These are phyloP conservation scores for Forbesichthys agassizii DNA, from an alignment of 2,113 vertebrate genomes.

Conservation along the genomic window DNA sequence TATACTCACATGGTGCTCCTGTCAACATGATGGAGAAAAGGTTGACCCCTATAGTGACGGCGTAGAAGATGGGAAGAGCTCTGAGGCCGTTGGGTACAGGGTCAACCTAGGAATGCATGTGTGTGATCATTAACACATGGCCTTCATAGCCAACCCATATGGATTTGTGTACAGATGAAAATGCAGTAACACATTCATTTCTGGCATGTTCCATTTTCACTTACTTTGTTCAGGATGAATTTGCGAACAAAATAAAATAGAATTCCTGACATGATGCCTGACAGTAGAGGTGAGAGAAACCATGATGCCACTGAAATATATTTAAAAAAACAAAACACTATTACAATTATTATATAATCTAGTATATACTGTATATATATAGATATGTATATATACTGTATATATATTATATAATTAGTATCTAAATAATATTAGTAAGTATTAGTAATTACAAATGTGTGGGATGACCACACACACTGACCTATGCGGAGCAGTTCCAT, in stretches of 20 bases:
- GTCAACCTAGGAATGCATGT: constrained; percentile 75
- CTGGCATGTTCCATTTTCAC: background rate
- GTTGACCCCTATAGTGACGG: constrained; percentile 89
- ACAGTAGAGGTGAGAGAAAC: constrained; percentile 95
- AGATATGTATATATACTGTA: too few relatives aligned
- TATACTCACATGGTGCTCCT: constrained; percentile 89
- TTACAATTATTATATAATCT: background rate
- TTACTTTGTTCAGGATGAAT: constrained; percentile 91
- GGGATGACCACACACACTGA: constrained; percentile 56
- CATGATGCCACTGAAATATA: constrained; percentile 85
- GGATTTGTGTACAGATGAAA: background rate
- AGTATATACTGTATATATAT: too few relatives aligned
- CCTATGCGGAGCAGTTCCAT: constrained; percentile 91
- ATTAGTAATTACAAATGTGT: background rate
- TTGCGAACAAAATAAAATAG: constrained; percentile 88
- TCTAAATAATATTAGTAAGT: too few relatives aligned
- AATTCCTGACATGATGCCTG: constrained; percentile 91
- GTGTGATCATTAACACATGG: background rate
- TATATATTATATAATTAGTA: too few relatives aligned
- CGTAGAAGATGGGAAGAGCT: constrained; percentile 92
- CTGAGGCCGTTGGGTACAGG: constrained; percentile 90
- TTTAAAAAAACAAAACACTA: background rate
- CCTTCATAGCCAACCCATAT: background rate
- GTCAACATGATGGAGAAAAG: constrained; percentile 95
- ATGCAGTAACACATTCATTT: background rate